Base-by-base conservation (phyloP, 1,140 invertebrate genomes). In the Hypsibius dujardini region DNA sequence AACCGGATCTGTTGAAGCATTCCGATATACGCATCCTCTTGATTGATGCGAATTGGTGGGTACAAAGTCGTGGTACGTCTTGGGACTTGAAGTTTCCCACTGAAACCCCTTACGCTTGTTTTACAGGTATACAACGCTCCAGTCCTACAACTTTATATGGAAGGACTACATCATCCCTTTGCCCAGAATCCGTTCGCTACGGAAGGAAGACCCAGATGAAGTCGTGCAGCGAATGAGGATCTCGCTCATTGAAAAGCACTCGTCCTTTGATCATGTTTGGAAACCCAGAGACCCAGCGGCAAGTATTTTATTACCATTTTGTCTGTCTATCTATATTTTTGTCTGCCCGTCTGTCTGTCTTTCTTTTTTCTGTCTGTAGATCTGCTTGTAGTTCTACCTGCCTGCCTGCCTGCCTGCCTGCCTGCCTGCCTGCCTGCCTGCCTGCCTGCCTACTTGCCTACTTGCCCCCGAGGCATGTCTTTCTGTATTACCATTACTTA, bases 111-210 rank as follows among this genome's bases (percentile, higher is more conserved):
- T 56, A n/a, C 50, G n/a, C 7, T 56, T 56, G 7, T 7, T 56
- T 56, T 56, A 12, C 45, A 67, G 62, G 62, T 67, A 67, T 45
- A 12, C 42, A 42, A 67, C 62, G 42, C 42, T 67, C 12, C 3
- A 67, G 42, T 42, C 12, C 42, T 67, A 67, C 62, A 12, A 67
- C 45, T 67, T 67, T 42, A 42, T 45, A 45, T 67, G 62, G 62
- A 67, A 67, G 62, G 62, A 67, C 62, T 67, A 67, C 42, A 45
- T 67, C 12, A 67, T 67, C 42, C 62, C 62, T 7, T 42, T 67
- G 42, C 62, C 62, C 42, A 12, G 62, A 12, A 67, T 67, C 7
- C 12, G 12, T 3, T 67, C 62, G 42, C 42, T 67, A 42, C 12
- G 62, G 3, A 67, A 67, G 42, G 62, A 67, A 45, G 62, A 67